phyloP scores from a whole-genome alignment of 2,888 invertebrate genomes.

The Doris montereyensis region DNA sequence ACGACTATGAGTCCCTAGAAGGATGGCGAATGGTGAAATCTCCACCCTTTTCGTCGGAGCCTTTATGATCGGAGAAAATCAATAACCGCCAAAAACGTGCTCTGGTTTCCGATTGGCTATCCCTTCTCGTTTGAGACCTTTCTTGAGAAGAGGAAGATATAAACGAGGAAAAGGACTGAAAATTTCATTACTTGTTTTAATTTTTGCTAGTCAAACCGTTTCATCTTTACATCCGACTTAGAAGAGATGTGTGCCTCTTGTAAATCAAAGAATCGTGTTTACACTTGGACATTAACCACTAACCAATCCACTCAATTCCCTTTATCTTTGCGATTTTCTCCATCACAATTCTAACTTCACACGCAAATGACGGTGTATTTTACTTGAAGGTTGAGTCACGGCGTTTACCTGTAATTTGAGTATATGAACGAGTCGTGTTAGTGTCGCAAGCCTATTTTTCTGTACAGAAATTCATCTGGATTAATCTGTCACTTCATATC shows the following conservation, averaged over 20 bases:
- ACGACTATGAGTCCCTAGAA: no score
- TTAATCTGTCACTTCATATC: no score
- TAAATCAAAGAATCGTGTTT: neutral
- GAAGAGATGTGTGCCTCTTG: neutral
- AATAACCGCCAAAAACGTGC: constrained; percentile 36
- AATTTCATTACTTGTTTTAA: constrained; percentile 58
- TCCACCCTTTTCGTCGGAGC: neutral
- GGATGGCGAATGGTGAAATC: neutral
- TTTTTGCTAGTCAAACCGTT: constrained; percentile 43
- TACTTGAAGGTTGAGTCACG: no score
- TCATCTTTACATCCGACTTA: constrained; percentile 7
- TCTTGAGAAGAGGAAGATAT: constrained; percentile 17
- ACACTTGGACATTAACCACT: neutral
- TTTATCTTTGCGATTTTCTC: no score
- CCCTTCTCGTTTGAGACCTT: neutral
- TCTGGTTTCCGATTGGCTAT: constrained; percentile 32
- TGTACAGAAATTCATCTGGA: no score
- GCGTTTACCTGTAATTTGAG: no score
- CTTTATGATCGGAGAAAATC: constrained; percentile 7
- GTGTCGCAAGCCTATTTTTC: no score
- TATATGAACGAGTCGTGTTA: no score
- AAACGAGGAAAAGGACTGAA: constrained; percentile 40
- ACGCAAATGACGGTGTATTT: no score
- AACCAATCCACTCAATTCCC: neutral
- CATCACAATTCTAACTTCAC: no score